These are phyloP conservation scores for Drosophila triauraria DNA, from an alignment of 1,140 invertebrate species.

Conservation along the genomic window DNA sequence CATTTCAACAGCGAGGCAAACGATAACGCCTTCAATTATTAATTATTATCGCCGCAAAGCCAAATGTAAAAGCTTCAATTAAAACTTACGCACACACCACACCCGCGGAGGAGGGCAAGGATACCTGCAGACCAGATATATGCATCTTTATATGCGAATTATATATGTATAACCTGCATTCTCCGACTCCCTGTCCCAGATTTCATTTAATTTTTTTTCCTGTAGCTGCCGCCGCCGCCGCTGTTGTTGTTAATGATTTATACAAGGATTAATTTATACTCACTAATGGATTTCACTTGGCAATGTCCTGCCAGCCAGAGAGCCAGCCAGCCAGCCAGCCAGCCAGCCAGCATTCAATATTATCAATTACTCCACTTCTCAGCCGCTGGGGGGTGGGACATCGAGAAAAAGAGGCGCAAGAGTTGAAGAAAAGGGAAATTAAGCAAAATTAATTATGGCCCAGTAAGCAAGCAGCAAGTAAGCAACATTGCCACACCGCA, in stretches of 20 bases:
- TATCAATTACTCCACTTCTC: conserved; percentile 71
- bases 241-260: conserved; percentile 68
- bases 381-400: conserved; percentile 7
- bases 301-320: conserved; percentile 38
- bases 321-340: conserved; percentile 18
- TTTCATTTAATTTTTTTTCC: conserved; percentile 32
- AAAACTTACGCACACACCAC: conserved; percentile 56
- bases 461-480: conserved; percentile 61
- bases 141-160: background rate
- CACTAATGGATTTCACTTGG: conserved; percentile 76
- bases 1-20: conserved; percentile 44
- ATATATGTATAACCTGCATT: conserved; percentile 48
- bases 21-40: conserved; percentile 71
- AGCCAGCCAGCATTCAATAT: conserved; percentile 66
- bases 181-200: conserved; percentile 31
- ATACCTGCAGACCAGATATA: conserved; percentile 29
- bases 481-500: conserved; percentile 53
- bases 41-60: conserved; percentile 78
- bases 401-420: background rate
- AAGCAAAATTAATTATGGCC: conserved; percentile 73
- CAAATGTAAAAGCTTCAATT: conserved; percentile 81
- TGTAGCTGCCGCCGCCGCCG: conserved; percentile 2
- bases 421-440: conserved; percentile 29
- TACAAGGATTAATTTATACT: conserved; percentile 81
- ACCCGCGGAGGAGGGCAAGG: background rate